Evolutionary conservation across 2,888 invertebrate genomes (phyloP).

Genomic region (Elegia similella): DNA sequence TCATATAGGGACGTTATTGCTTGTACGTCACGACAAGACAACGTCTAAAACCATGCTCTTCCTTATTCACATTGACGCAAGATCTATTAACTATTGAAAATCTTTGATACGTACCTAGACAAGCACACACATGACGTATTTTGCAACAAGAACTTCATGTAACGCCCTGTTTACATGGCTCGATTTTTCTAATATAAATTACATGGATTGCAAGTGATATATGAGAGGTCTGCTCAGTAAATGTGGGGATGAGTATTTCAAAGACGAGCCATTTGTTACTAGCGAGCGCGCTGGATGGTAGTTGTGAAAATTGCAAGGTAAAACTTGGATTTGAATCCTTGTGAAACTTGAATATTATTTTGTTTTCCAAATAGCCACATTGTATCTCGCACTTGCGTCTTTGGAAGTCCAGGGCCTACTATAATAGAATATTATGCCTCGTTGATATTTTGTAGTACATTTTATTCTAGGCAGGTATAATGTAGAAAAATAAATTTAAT

Average conservation of each 20-base stretch:
- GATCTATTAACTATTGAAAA: background rate
- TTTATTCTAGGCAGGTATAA: no score
- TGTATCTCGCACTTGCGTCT: no score
- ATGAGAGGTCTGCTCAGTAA: slow-evolving; percentile 8
- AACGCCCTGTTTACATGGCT: slow-evolving; percentile 8
- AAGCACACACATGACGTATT: background rate
- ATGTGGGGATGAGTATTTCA: slow-evolving; percentile 15
- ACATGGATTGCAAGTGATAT: background rate
- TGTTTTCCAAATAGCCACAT: no score
- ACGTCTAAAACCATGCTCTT: background rate
- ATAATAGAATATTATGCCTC: no score
- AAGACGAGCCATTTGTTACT: slow-evolving; percentile 10
- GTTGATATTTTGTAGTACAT: no score
- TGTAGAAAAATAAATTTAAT: no score
- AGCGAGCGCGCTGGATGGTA: background rate
- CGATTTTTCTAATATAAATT: slow-evolving; percentile 11
- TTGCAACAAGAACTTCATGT: slow-evolving; percentile 1
- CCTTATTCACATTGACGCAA: background rate
- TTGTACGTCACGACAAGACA: no score
- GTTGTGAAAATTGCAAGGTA: background rate
- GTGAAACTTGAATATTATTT: no score
- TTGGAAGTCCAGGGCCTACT: no score
- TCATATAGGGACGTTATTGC: slow-evolving; percentile 15
- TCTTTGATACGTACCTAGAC: no score
- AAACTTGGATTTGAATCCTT: background rate